phyloP scores from a whole-genome alignment of 1,140 invertebrate genomes.

The Teleopsis dalmanni region DNA sequence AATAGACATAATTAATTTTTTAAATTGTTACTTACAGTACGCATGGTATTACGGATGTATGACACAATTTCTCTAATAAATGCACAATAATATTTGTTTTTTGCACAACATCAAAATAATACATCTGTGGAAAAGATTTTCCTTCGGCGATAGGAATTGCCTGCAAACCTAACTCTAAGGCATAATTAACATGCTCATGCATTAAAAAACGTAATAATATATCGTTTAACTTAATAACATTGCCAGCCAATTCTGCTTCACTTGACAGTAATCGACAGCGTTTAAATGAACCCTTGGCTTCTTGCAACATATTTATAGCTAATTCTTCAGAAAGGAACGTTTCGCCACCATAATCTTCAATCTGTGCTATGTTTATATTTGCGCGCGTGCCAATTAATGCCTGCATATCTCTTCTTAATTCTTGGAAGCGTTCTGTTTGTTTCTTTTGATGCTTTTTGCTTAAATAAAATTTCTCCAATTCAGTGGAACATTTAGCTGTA shows the following conservation, averaged over 20 bases:
- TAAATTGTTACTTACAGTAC: conserved; percentile 58
- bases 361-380: conserved; percentile 87
- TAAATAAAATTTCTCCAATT: conserved; percentile 84
- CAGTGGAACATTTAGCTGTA: conserved; percentile 61
- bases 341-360: conserved; percentile 94
- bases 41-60: conserved; percentile 80
- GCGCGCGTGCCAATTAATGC: conserved; percentile 84
- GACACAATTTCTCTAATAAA: conserved; percentile 90
- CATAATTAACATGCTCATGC: conserved; percentile 93
- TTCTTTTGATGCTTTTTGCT: conserved; percentile 93
- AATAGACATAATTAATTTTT: background rate
- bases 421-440: conserved; percentile 73
- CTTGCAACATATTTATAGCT: conserved; percentile 87
- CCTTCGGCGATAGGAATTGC: conserved; percentile 86
- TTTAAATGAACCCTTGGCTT: conserved; percentile 83
- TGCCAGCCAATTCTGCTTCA: conserved; percentile 66
- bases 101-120: conserved; percentile 91
- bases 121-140: conserved; percentile 70
- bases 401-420: conserved; percentile 86
- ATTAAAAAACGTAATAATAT: conserved; percentile 80
- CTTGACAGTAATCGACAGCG: conserved; percentile 81
- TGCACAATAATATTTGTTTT: conserved; percentile 96
- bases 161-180: conserved; percentile 86
- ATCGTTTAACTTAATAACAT: conserved; percentile 80
- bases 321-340: conserved; percentile 95